Evolutionary conservation across 2,797 vertebrate genomes (phyloP).

Genomic region (Rhinogobio ventralis): DNA sequence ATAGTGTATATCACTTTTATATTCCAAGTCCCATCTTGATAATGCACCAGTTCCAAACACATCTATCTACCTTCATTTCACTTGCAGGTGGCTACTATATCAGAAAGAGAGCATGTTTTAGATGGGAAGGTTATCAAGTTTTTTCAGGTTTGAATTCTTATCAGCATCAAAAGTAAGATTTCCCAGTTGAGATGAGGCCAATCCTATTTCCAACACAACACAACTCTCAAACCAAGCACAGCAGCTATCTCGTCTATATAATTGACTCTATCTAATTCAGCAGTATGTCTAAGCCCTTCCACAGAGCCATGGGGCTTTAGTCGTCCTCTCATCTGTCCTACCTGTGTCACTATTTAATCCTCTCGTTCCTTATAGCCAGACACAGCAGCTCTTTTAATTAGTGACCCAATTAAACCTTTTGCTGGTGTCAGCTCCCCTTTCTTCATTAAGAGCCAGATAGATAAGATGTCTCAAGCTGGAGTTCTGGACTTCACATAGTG

Average conservation of each 20-base stretch:
- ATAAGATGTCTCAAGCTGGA: slow-evolving; percentile 48
- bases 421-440: slow-evolving; percentile 69
- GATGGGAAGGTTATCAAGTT: slow-evolving; percentile 13
- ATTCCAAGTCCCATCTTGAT: slow-evolving; percentile 17
- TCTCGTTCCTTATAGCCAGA: slow-evolving; percentile 73
- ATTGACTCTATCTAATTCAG: slow-evolving; percentile 45
- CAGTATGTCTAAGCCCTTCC: slow-evolving; percentile 32
- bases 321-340: slow-evolving; percentile 70
- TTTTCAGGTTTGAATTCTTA: slow-evolving; percentile 17
- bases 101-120: slow-evolving; percentile 12
- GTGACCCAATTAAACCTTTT: slow-evolving; percentile 83
- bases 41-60: slow-evolving; percentile 21
- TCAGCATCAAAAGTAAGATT: slow-evolving; percentile 37
- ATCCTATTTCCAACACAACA: slow-evolving; percentile 41
- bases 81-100: neutral
- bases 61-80: neutral
- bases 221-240: slow-evolving; percentile 20
- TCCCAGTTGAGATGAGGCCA: slow-evolving; percentile 37
- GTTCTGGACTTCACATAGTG: slow-evolving; percentile 32
- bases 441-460: slow-evolving; percentile 52
- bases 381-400: slow-evolving; percentile 87
- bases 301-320: slow-evolving; percentile 50
- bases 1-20: slow-evolving; percentile 6
- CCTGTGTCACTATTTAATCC: slow-evolving; percentile 79
- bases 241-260: slow-evolving; percentile 21